Base-by-base conservation (phyloP, 2,113 vertebrate species). In the Chascanopsetta lugubris region DNA sequence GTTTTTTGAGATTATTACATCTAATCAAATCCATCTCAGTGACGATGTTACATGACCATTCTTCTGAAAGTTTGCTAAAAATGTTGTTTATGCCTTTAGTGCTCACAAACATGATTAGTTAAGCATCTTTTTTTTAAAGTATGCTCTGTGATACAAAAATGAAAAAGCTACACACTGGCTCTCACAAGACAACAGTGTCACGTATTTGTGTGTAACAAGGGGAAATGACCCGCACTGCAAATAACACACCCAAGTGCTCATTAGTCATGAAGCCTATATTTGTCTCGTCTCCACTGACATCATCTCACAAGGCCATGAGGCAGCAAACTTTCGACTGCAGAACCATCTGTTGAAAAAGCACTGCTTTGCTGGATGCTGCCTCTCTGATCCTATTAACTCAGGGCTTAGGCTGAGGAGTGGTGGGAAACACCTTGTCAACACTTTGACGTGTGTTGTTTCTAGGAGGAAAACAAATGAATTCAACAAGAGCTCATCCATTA, bases 361-460 rank as follows among this genome's bases (percentile, higher is more conserved):
- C 53, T 12, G 54, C 55, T 61, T 22, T 53, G 61, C 27, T 54
- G 43, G 25, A 43, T 17, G 43, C 34, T 58, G 65, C 61, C n/a
- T 22, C 55, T 51, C 40, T 87, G 72, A 90, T 87, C 74, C 61
- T 77, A 79, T 85, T 82, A 88, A 24, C 55, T 3, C 21, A 46
- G 51, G 55, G 61, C 15, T 88, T 86, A 87, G 22, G 32, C 69
- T 24, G 22, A 73, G n/a, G 21, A 67, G 48, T 42, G 20, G 42
- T 22, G 6, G 47, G 56, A 53, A 87, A 71, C 40, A 45, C 71
- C 42, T 69, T 11, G 57, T 77, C 66, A 72, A 60, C 76, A 42
- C 13, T 38, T n/a, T 25, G 53, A 45, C 56, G 53, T 13, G 38
- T 20, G 18, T 58, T 27, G 36, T 22, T 12, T 42, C n/a, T 51